These are phyloP conservation scores for Eupristina koningsbergeri DNA, from an alignment of 1,140 invertebrate genomes.

Conservation along the genomic window DNA sequence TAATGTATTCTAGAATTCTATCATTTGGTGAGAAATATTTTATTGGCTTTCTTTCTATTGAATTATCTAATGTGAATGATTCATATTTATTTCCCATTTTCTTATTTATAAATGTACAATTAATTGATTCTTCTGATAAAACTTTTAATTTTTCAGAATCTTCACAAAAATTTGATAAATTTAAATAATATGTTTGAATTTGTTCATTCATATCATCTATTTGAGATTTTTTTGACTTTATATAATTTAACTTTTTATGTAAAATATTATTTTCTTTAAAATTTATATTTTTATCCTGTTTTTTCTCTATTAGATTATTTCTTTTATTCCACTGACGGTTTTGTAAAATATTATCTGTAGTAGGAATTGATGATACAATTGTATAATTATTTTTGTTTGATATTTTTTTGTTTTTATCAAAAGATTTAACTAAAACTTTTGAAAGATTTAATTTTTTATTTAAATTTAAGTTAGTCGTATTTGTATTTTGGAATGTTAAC, in stretches of 20 bases:
- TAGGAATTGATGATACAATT: neutral
- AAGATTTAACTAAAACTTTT: neutral
- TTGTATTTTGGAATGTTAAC: neutral
- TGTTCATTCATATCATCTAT: neutral
- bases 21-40: conserved; percentile 59
- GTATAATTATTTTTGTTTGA: neutral
- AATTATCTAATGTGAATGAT: conserved; percentile 19
- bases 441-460: neutral
- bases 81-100: conserved; percentile 5
- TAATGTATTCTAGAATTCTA: conserved; percentile 55
- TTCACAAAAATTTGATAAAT: neutral
- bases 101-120: neutral
- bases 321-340: neutral
- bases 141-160: neutral
- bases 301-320: neutral
- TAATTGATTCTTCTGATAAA: neutral
- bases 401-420: conserved; percentile 19
- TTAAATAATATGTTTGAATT: neutral
- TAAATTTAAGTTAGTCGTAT: neutral
- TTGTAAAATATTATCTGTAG: neutral
- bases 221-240: neutral
- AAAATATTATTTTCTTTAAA: neutral
- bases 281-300: neutral
- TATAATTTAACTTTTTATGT: neutral
- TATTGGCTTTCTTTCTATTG: conserved; percentile 53